These are phyloP conservation scores for Neopipo cinnamomea DNA, from an alignment of 2,113 vertebrate genomes.

Conservation along the genomic window DNA sequence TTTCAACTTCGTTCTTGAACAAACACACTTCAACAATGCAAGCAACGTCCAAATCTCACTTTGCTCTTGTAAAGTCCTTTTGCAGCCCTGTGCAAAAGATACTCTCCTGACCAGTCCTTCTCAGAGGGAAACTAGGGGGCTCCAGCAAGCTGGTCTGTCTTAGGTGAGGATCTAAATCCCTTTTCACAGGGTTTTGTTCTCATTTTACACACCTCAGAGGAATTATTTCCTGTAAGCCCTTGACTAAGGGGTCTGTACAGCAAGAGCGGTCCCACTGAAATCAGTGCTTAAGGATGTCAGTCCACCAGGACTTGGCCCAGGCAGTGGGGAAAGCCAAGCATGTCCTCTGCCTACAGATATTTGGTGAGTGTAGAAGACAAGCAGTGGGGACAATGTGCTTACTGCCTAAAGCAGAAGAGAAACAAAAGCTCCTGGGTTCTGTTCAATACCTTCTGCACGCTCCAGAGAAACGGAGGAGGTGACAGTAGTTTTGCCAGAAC, in stretches of 20 bases:
- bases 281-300: not conserved
- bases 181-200: not conserved
- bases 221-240: not conserved
- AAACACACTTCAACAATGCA: not conserved
- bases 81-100: not conserved
- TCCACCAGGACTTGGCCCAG: fast-evolving
- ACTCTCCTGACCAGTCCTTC: not conserved
- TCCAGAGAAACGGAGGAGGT: not conserved
- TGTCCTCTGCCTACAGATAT: fast-evolving
- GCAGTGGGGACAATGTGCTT: not conserved
- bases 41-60: not conserved
- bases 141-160: not conserved
- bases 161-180: not conserved
- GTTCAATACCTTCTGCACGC: not conserved
- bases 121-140: not conserved
- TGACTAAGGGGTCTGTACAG: not conserved
- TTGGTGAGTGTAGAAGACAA: not conserved
- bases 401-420: not conserved
- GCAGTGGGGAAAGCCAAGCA: not conserved
- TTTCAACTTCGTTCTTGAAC: not conserved
- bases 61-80: not conserved
- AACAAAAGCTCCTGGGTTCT: not conserved
- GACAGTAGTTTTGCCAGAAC: not conserved
- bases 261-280: not conserved
- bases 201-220: not conserved